These are phyloP conservation scores for Menidia beryllina DNA, from an alignment of 2,113 vertebrate species.

Conservation along the genomic window DNA sequence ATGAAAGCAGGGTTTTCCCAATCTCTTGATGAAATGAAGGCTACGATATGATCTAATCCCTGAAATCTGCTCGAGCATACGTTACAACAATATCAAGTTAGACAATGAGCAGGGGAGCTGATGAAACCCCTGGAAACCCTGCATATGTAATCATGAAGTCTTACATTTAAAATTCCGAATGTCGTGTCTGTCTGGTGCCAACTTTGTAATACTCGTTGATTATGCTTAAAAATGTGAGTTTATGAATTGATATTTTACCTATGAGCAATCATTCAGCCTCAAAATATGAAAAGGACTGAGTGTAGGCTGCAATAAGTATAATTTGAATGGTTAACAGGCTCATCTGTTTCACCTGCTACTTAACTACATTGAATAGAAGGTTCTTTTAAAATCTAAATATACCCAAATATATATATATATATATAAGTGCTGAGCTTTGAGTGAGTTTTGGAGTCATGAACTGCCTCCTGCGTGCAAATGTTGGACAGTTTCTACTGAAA, in stretches of 20 bases:
- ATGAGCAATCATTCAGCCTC: slow-evolving; percentile 1
- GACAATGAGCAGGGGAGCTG: slow-evolving; percentile 18
- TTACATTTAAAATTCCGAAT: neutral
- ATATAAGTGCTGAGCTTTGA: slow-evolving; percentile 7
- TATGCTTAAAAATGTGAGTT: slow-evolving; percentile 1
- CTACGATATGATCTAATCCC: neutral
- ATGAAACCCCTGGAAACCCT: slow-evolving; percentile 45
- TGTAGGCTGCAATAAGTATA: slow-evolving; percentile 17
- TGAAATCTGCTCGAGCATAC: neutral
- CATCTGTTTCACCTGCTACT: slow-evolving; percentile 8
- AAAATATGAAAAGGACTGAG: neutral
- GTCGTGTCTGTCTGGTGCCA: slow-evolving; percentile 2
- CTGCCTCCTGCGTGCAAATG: slow-evolving; percentile 27
- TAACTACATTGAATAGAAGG: slow-evolving; percentile 13
- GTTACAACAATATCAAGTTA: neutral
- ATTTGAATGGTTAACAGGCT: slow-evolving; percentile 14
- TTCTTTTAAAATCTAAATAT: slow-evolving; percentile 21
- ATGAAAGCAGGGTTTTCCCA: neutral
- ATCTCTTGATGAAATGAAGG: neutral
- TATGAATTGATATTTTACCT: slow-evolving; percentile 11
- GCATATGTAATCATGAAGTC: neutral
- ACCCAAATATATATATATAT: slow-evolving; percentile 9
- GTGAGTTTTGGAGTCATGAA: slow-evolving; percentile 18
- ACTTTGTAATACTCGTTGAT: neutral
- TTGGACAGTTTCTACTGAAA: slow-evolving; percentile 2